Evolutionary conservation across 2,113 vertebrate genomes (phyloP).

Genomic region (Eurypyga helias): DNA sequence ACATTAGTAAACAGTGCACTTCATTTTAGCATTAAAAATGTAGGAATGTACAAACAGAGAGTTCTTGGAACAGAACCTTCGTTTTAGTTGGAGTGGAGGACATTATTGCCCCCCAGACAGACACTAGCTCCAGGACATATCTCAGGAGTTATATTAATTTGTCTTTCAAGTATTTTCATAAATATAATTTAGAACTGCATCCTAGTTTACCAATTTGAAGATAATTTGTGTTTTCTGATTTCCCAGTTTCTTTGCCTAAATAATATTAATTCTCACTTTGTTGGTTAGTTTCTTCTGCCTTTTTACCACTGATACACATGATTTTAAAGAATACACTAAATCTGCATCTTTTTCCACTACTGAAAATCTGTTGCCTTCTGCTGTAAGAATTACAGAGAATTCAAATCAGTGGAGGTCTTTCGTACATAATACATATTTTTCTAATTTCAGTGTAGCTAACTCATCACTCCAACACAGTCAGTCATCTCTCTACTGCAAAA

Average conservation of each 20-base stretch:
- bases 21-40: background rate
- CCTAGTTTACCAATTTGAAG: background rate
- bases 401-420: background rate
- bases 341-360: background rate
- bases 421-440: background rate
- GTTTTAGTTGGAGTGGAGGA: background rate
- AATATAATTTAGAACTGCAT: background rate
- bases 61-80: background rate
- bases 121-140: background rate
- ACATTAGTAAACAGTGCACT: background rate
- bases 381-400: background rate
- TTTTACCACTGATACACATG: background rate
- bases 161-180: background rate
- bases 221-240: background rate
- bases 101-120: background rate
- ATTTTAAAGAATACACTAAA: background rate
- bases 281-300: background rate
- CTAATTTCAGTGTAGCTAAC: slow-evolving; percentile 14
- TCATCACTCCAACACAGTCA: background rate
- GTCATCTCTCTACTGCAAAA: background rate
- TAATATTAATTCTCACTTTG: background rate
- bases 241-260: background rate
- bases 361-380: background rate
- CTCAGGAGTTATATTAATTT: background rate
- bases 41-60: background rate